Percentiles rank a stretch among this genome's conserved stretches.
These are phyloP conservation scores for Ambastaia sidthimunki DNA, from an alignment of 2,797 vertebrate genomes.

Conservation along the genomic window DNA sequence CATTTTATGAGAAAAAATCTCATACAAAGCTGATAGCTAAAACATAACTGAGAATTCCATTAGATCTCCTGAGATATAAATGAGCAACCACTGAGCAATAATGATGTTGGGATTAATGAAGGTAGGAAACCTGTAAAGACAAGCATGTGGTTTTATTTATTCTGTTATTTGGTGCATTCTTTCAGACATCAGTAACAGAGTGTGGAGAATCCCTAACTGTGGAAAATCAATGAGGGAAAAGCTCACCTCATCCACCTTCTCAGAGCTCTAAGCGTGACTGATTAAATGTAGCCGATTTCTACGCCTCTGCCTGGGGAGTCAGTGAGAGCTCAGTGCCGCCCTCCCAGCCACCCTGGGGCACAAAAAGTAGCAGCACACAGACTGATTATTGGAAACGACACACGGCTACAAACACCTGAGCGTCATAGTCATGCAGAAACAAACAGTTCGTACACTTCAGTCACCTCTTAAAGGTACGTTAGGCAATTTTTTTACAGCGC, in stretches of 20 bases:
- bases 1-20: too few relatives aligned
- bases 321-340: conserved; percentile 65
- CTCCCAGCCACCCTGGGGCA: conserved; percentile 56
- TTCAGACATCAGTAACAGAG: conserved; percentile 70
- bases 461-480: conserved; percentile 57
- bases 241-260: conserved; percentile 74
- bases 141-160: conserved; percentile 75
- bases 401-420: conserved; percentile 20
- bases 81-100: conserved; percentile 17
- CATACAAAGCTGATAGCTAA: not conserved
- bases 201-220: conserved; percentile 71
- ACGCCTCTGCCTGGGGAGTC: conserved; percentile 68
- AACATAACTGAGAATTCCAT: not conserved
- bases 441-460: conserved; percentile 72
- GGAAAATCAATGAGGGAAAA: conserved; percentile 78
- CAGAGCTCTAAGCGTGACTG: conserved; percentile 73
- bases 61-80: not conserved
- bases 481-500: too few relatives aligned
- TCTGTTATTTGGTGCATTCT: conserved; percentile 66
- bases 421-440: conserved; percentile 60
- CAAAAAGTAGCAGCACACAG: conserved; percentile 58
- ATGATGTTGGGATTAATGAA: conserved; percentile 35
- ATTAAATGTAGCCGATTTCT: conserved; percentile 80
- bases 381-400: conserved; percentile 63
- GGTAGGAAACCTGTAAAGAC: conserved; percentile 40